Conservation (phyloP, 1,140 invertebrate genomes). For the Temnothorax nylanderi region DNA sequence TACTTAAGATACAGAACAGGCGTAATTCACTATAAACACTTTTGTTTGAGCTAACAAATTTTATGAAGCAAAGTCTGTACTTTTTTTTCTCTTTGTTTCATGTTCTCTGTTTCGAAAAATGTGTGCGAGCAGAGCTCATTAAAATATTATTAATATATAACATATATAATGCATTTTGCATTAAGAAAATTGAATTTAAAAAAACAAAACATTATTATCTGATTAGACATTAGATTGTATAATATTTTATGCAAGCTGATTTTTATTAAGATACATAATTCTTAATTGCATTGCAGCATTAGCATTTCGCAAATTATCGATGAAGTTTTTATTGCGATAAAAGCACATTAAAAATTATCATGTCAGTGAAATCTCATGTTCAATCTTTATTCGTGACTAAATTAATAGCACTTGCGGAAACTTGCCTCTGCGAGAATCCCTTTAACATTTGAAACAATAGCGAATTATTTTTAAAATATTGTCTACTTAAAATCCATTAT, state of each 20-base stretch:
- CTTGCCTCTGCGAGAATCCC: not conserved
- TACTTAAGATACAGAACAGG: not conserved
- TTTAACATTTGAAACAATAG: not conserved
- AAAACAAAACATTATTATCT: not conserved
- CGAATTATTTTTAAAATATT: constrained; percentile 11
- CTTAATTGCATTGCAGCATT: not conserved
- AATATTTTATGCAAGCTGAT: not conserved
- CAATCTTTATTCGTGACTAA: not conserved
- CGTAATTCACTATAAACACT: constrained; percentile 1
- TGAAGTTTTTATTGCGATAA: not conserved
- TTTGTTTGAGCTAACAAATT: constrained; percentile 1
- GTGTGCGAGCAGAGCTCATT: not conserved
- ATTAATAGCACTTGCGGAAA: not conserved
- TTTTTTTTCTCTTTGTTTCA: not conserved
- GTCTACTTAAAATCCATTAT: not conserved
- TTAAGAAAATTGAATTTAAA: not conserved
- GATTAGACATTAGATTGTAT: constrained; percentile 4
- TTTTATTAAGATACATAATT: constrained; percentile 4
- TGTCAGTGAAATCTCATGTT: constrained; percentile 8
- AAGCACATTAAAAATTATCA: constrained; percentile 1
- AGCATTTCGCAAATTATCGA: not conserved
- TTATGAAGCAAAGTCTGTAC: not conserved
- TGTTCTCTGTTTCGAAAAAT: not conserved
- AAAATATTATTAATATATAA: constrained; percentile 10
- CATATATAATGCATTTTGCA: not conserved